Conservation (phyloP, 2,888 invertebrate genomes). For the Ophion slaviceki region DNA sequence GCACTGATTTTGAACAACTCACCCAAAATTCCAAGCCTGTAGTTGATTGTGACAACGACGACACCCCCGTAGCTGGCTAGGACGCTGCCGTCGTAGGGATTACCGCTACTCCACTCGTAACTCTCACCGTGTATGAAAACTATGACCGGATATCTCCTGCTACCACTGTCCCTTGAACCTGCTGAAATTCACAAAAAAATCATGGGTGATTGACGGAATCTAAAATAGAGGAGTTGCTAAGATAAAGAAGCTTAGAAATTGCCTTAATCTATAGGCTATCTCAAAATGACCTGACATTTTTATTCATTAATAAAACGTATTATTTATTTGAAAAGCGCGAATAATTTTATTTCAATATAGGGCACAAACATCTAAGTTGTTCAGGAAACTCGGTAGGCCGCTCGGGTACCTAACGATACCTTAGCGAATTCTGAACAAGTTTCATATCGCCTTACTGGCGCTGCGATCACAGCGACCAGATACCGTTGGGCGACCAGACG, state of each 20-base stretch:
- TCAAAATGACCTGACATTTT: too few relatives aligned
- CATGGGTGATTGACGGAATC: slow-evolving; percentile 75
- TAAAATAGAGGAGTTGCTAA: slow-evolving; percentile 12
- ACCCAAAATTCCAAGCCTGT: slow-evolving; percentile 92
- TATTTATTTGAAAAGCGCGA: too few relatives aligned
- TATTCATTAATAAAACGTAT: too few relatives aligned
- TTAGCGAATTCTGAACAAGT: too few relatives aligned
- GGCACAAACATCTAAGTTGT: too few relatives aligned
- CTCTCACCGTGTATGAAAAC: slow-evolving; percentile 98
- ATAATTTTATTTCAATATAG: too few relatives aligned
- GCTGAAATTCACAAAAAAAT: slow-evolving; percentile 62
- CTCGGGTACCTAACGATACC: too few relatives aligned
- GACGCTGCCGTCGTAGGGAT: slow-evolving; percentile 98
- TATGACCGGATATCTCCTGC: slow-evolving; percentile 92
- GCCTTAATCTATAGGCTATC: neutral
- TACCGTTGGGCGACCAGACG: too few relatives aligned
- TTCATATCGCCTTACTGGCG: too few relatives aligned
- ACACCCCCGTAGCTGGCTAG: slow-evolving; percentile 96
- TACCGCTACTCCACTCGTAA: slow-evolving; percentile 99
- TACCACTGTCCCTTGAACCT: slow-evolving; percentile 78
- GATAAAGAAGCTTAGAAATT: slow-evolving; percentile 9
- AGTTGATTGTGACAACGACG: slow-evolving; percentile 94
- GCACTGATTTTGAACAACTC: slow-evolving; percentile 78
- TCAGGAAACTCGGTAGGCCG: too few relatives aligned
- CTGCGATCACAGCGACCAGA: too few relatives aligned